Evolutionary conservation across 2,888 invertebrate genomes (phyloP).

Genomic region (Cheilosia impressa): DNA sequence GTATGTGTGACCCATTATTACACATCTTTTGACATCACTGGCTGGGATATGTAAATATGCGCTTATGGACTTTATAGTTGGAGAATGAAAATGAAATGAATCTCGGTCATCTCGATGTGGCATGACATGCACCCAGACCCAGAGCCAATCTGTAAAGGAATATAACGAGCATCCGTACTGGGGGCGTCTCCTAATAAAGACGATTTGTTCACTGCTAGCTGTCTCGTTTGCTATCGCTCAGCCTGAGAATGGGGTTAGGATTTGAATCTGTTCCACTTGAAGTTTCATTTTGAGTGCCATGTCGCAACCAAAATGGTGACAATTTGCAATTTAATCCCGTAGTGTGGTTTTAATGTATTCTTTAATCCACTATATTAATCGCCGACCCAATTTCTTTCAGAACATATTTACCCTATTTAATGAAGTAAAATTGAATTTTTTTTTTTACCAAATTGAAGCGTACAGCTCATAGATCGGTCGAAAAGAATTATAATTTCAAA

Average conservation of each 20-base stretch:
- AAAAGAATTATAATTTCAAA: too few species aligned
- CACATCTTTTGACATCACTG: neutral
- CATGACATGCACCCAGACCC: neutral
- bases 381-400: too few species aligned
- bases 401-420: too few species aligned
- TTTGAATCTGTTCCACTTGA: neutral
- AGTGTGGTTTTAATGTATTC: neutral
- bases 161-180: neutral
- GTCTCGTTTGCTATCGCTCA: neutral
- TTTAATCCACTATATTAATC: too few species aligned
- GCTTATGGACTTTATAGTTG: neutral
- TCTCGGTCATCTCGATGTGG: constrained; percentile 9
- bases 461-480: too few species aligned
- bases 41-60: neutral
- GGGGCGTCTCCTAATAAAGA: neutral
- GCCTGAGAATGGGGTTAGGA: neutral
- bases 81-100: neutral
- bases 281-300: too few species aligned
- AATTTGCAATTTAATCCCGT: too few species aligned
- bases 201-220: constrained; percentile 1
- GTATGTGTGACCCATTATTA: constrained; percentile 2
- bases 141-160: neutral
- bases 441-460: too few species aligned
- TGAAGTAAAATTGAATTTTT: too few species aligned
- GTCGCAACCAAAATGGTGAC: too few species aligned